Conservation (phyloP, 2,113 vertebrate species). For the Prolemur simus region DNA sequence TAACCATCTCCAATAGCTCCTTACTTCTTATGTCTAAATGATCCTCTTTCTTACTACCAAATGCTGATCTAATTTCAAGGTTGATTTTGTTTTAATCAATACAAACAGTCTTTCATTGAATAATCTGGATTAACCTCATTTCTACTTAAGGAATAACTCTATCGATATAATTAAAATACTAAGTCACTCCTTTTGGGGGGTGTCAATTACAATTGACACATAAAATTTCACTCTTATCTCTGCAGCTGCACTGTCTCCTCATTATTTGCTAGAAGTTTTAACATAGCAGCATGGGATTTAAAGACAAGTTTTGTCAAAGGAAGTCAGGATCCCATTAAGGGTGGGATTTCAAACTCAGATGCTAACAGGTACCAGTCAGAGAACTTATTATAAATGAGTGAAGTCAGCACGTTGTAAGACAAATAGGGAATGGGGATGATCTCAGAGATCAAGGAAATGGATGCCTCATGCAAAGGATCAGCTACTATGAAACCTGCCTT, state of each 20-base stretch:
- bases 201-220: neutral
- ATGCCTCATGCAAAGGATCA: neutral
- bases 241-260: neutral
- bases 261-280: neutral
- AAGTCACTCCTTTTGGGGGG: neutral
- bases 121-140: conserved; percentile 24
- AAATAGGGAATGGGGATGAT: neutral
- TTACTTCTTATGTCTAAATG: neutral
- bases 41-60: neutral
- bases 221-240: neutral
- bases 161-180: neutral
- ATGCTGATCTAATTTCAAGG: neutral
- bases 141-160: conserved; percentile 12
- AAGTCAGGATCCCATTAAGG: neutral
- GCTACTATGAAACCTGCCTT: neutral
- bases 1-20: neutral
- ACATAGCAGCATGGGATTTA: neutral
- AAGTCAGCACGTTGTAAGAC: neutral
- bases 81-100: conserved; percentile 13
- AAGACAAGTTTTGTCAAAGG: conserved; percentile 46
- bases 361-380: neutral
- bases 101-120: conserved; percentile 38
- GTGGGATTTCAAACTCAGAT: neutral
- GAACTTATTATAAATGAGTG: neutral
- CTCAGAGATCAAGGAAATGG: neutral